Conservation (phyloP, 2,888 invertebrate species). For the Harpalus rufipes region DNA sequence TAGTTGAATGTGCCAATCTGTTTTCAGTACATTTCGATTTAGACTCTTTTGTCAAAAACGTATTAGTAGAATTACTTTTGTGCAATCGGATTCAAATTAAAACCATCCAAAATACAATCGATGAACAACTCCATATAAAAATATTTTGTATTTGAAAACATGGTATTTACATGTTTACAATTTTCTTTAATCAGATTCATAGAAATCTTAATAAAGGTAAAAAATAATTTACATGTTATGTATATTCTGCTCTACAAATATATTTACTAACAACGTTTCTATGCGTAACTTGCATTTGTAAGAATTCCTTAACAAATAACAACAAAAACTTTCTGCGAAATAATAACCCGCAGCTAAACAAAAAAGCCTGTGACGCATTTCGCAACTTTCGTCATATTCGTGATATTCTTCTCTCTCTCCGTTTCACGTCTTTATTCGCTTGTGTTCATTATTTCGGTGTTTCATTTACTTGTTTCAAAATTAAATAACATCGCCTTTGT, state of each 20-base stretch:
- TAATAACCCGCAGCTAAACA: conserved; percentile 12
- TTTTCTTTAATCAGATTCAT: too few relatives aligned
- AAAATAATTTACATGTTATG: too few relatives aligned
- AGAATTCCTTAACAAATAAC: conserved; percentile 4
- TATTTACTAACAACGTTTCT: not conserved
- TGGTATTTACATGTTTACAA: too few relatives aligned
- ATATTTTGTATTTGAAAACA: too few relatives aligned
- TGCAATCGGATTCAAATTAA: too few relatives aligned
- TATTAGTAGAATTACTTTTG: too few relatives aligned
- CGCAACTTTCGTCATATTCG: conserved; percentile 16
- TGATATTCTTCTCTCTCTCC: not conserved
- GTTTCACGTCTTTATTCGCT: not conserved
- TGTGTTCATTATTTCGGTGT: conserved; percentile 22
- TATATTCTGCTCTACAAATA: conserved; percentile 1
- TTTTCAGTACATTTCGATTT: too few relatives aligned
- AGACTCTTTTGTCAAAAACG: too few relatives aligned
- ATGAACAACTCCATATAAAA: too few relatives aligned
- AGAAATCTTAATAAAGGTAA: too few relatives aligned
- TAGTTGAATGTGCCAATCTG: too few relatives aligned
- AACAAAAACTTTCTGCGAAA: conserved; percentile 11
- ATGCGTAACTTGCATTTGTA: conserved; percentile 8
- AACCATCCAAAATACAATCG: too few relatives aligned
- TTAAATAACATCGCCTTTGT: conserved; percentile 12
- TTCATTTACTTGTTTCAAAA: conserved; percentile 34
- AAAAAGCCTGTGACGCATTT: conserved; percentile 16